Evolutionary conservation across 1,140 invertebrate genomes (phyloP).

Genomic region (Cephus cinctus): DNA sequence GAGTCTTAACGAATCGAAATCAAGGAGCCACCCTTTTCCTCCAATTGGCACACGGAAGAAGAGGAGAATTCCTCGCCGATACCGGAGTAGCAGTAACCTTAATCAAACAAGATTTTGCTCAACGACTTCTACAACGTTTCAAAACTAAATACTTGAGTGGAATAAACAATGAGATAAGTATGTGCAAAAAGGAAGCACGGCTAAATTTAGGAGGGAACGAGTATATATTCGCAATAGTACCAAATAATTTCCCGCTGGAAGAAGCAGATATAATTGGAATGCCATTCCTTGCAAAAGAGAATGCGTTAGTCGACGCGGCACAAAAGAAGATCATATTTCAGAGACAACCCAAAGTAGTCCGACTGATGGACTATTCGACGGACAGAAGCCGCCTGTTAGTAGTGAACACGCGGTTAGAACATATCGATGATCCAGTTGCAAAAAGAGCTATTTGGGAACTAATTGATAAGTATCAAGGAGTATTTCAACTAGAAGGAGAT

Average conservation of each 20-base stretch:
- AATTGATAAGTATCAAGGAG: neutral
- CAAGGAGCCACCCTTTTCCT: too few relatives aligned
- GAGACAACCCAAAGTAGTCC: too few relatives aligned
- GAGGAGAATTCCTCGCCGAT: neutral
- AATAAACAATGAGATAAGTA: too few relatives aligned
- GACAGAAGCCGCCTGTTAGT: neutral
- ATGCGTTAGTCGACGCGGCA: neutral
- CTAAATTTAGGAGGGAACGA: neutral
- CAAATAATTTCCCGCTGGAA: neutral
- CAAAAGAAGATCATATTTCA: neutral
- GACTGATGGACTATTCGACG: neutral
- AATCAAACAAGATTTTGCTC: neutral
- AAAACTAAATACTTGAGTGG: neutral
- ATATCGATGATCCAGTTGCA: neutral
- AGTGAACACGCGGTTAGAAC: neutral
- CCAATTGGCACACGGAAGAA: neutral
- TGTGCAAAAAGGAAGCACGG: neutral
- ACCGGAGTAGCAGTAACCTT: neutral
- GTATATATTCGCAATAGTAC: neutral
- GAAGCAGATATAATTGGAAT: neutral
- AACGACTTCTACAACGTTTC: neutral
- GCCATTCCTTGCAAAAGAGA: neutral
- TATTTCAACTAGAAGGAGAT: neutral
- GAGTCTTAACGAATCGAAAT: too few relatives aligned
- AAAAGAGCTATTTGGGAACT: neutral